Conservation (phyloP, 2,888 invertebrate species). For the Apamea monoglypha region DNA sequence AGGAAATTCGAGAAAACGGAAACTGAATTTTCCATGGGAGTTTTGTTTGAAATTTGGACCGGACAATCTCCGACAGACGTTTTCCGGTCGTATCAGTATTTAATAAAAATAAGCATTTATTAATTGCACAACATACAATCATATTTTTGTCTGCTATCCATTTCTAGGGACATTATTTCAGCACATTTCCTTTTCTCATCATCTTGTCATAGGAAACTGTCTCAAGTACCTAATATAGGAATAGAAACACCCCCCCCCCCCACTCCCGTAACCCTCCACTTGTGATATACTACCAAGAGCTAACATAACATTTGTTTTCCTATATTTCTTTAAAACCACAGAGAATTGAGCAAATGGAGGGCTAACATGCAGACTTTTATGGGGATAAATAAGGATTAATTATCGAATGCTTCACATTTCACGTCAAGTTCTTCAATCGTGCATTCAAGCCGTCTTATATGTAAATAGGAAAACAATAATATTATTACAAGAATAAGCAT, state of each 20-base stretch:
- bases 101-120: not conserved
- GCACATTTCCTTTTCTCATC: too few species aligned
- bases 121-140: not conserved
- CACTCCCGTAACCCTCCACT: too few species aligned
- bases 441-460: not conserved
- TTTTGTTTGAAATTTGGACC: not conserved
- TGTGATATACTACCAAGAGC: conserved; percentile 25
- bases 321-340: conserved; percentile 9
- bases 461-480: not conserved
- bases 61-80: not conserved
- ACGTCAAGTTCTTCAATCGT: not conserved
- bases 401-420: not conserved
- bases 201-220: not conserved
- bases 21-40: not conserved
- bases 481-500: not conserved
- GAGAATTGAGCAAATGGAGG: conserved; percentile 12
- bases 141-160: not conserved
- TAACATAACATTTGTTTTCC: conserved; percentile 28
- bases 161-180: not conserved
- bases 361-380: too few species aligned
- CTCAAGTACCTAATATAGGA: not conserved
- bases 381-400: not conserved
- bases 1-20: too few species aligned
- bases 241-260: conserved; percentile 2
- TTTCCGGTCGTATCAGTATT: not conserved